phyloP scores from a whole-genome alignment of 2,888 invertebrate species.

The Allygus modestus region DNA sequence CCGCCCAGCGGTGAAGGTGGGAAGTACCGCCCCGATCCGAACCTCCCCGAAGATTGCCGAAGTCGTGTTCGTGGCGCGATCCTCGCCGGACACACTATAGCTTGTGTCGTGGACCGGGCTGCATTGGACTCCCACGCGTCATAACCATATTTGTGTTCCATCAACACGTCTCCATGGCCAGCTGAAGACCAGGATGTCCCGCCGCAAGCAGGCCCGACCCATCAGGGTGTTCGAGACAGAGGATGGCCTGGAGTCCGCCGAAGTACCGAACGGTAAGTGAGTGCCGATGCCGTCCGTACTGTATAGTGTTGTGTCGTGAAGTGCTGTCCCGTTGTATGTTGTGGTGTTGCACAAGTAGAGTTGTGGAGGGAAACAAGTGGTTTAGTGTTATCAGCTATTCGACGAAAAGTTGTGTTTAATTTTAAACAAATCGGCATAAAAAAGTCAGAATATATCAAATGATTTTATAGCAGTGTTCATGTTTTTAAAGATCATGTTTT shows the following conservation, averaged over 20 bases:
- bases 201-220: constrained; percentile 78
- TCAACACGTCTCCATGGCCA: too few species aligned
- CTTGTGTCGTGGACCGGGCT: constrained; percentile 34
- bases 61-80: background rate
- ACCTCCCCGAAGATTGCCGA: constrained; percentile 56
- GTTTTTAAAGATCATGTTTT: too few species aligned
- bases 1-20: constrained; percentile 62
- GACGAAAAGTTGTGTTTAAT: too few species aligned
- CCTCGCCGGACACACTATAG: constrained; percentile 35
- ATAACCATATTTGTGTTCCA: too few species aligned
- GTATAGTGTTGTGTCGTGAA: constrained; percentile 44
- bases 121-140: constrained; percentile 38
- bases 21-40: constrained; percentile 63
- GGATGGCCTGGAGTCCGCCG: constrained; percentile 47
- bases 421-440: too few species aligned
- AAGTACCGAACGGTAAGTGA: constrained; percentile 67
- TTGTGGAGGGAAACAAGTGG: too few species aligned
- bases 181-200: constrained; percentile 74
- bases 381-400: too few species aligned
- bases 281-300: constrained; percentile 26
- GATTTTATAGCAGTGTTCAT: too few species aligned
- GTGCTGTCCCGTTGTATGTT: constrained; percentile 46
- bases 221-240: constrained; percentile 77
- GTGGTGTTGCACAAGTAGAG: background rate
- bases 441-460: too few species aligned